These are phyloP conservation scores for Tinamus guttatus DNA, from an alignment of 2,113 vertebrate genomes.

Conservation along the genomic window DNA sequence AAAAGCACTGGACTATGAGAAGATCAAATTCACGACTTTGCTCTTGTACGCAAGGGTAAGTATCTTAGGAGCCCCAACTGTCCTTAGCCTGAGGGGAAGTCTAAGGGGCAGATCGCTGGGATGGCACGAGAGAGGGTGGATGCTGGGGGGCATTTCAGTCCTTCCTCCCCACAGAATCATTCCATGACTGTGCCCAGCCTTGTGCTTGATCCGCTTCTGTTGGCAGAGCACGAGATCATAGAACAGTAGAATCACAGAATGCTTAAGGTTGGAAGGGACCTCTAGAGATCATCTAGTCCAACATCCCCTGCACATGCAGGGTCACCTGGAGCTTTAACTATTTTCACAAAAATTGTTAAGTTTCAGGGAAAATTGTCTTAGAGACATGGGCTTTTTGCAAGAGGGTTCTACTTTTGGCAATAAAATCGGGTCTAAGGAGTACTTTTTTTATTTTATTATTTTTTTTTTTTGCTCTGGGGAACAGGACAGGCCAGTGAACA, in stretches of 20 bases:
- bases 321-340: not conserved
- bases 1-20: conserved; percentile 83
- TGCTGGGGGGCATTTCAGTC: not conserved
- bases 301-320: no score
- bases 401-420: not conserved
- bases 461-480: conserved; percentile 15
- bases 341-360: not conserved
- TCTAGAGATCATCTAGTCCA: no score
- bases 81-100: not conserved
- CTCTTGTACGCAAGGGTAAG: conserved; percentile 84
- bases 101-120: not conserved
- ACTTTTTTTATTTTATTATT: conserved; percentile 17
- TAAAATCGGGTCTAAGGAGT: not conserved
- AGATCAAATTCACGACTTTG: conserved; percentile 74
- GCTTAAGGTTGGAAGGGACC: no score
- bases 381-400: not conserved
- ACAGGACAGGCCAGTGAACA: conserved; percentile 76
- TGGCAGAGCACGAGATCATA: not conserved
- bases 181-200: not conserved
- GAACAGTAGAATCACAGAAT: no score
- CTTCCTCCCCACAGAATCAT: not conserved
- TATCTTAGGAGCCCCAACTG: not conserved
- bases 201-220: not conserved
- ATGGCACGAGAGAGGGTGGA: not conserved
- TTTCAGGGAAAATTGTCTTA: not conserved